These are phyloP conservation scores for Ferrisia virgata DNA, from an alignment of 2,888 invertebrate species.

Conservation along the genomic window DNA sequence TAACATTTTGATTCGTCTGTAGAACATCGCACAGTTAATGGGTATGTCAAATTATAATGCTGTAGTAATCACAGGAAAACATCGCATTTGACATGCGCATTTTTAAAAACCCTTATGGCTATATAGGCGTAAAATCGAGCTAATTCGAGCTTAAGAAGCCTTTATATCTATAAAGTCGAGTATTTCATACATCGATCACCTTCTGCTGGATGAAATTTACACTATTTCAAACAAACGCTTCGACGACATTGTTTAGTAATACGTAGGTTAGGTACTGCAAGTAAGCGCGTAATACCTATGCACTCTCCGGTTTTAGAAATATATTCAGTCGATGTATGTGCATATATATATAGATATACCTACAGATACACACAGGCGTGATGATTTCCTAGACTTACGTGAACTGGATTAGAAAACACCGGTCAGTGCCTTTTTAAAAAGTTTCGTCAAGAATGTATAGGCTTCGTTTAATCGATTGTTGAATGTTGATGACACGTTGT, in stretches of 20 bases:
- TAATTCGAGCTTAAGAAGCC: background rate
- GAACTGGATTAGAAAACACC: conserved; percentile 44
- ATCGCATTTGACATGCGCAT: background rate
- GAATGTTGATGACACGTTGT: conserved; percentile 45
- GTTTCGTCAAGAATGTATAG: conserved; percentile 41
- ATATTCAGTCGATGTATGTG: conserved; percentile 33
- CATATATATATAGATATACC: too few species aligned
- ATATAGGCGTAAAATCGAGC: background rate
- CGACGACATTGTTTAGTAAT: conserved; percentile 18
- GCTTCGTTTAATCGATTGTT: conserved; percentile 42
- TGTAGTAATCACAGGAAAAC: background rate
- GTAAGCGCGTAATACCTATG: too few species aligned
- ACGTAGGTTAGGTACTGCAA: too few species aligned
- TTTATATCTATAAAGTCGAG: background rate
- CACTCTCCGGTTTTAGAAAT: background rate
- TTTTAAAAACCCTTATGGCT: background rate
- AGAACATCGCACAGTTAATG: background rate
- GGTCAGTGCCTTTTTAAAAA: conserved; percentile 44
- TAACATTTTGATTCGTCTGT: background rate
- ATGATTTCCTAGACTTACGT: conserved; percentile 44
- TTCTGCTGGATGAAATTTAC: background rate
- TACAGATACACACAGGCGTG: conserved; percentile 29
- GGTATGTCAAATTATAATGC: background rate
- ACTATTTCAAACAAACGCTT: background rate
- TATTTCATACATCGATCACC: background rate